phyloP scores from a whole-genome alignment of 2,888 invertebrate species.

The Pycnomerus fuliginosus region DNA sequence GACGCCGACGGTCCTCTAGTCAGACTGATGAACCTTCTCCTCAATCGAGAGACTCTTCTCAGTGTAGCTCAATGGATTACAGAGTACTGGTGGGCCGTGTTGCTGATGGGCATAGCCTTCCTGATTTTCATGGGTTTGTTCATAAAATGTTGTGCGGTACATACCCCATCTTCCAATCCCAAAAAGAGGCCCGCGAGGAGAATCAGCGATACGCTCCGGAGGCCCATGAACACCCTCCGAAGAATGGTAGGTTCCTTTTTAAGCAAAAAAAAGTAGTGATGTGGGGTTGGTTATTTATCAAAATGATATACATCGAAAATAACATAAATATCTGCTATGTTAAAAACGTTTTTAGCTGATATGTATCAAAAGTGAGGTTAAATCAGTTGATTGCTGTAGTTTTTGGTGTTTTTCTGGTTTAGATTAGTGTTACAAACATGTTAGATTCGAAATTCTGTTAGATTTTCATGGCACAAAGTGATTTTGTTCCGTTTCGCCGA shows the following conservation, averaged over 20 bases:
- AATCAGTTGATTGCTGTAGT: too few relatives aligned
- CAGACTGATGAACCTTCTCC: slow-evolving; percentile 90
- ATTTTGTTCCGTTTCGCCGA: too few relatives aligned
- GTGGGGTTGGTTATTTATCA: too few relatives aligned
- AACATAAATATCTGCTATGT: too few relatives aligned
- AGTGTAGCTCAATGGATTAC: slow-evolving; percentile 93
- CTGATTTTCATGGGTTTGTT: slow-evolving; percentile 96
- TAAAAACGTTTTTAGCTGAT: too few relatives aligned
- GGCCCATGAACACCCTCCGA: slow-evolving; percentile 88
- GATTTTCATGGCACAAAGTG: too few relatives aligned
- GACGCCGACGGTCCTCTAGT: slow-evolving; percentile 98
- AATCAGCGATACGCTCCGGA: slow-evolving; percentile 85
- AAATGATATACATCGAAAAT: too few relatives aligned
- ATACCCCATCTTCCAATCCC: slow-evolving; percentile 98
- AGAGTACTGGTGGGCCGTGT: slow-evolving; percentile 94
- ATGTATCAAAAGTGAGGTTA: too few relatives aligned
- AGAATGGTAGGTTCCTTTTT: slow-evolving; percentile 82
- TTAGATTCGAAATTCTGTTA: too few relatives aligned
- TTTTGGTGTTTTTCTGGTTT: too few relatives aligned
- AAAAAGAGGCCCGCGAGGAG: slow-evolving; percentile 94
- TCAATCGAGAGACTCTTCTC: slow-evolving; percentile 85
- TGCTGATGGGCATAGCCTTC: slow-evolving; percentile 87
- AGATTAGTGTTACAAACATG: too few relatives aligned
- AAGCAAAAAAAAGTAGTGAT: too few relatives aligned
- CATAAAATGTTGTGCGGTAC: slow-evolving; percentile 99